Conservation (phyloP, 2,797 vertebrate genomes). For the Hippoglossus hippoglossus region DNA sequence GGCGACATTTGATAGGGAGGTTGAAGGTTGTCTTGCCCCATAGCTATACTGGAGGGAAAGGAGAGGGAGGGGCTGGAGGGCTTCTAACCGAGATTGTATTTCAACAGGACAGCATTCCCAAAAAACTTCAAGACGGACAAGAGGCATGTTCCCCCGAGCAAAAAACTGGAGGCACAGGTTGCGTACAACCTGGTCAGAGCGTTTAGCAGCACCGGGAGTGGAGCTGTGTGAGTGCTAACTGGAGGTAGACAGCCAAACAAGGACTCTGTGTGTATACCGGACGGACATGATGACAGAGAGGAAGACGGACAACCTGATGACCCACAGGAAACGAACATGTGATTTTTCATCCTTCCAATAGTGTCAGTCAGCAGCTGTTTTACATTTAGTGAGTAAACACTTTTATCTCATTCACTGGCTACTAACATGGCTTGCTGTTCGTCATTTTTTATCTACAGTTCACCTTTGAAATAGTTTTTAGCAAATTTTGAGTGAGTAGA, state of each 20-base stretch:
- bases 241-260: slow-evolving; percentile 26
- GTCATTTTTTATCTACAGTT: not conserved
- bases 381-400: slow-evolving; percentile 68
- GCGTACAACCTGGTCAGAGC: slow-evolving; percentile 15
- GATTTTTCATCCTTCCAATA: slow-evolving; percentile 58
- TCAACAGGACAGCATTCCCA: slow-evolving; percentile 80
- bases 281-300: slow-evolving; percentile 58
- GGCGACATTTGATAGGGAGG: slow-evolving; percentile 77
- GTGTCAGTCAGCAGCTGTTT: slow-evolving; percentile 57
- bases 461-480: slow-evolving; percentile 3
- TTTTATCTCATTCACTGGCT: slow-evolving; percentile 30
- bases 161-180: slow-evolving; percentile 54
- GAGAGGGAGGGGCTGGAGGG: slow-evolving; percentile 65
- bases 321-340: slow-evolving; percentile 59
- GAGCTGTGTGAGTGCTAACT: slow-evolving; percentile 17
- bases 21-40: slow-evolving; percentile 74
- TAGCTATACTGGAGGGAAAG: slow-evolving; percentile 70
- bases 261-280: slow-evolving; percentile 42
- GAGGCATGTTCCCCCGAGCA: slow-evolving; percentile 57
- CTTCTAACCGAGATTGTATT: slow-evolving; percentile 73
- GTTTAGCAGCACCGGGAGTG: slow-evolving; percentile 19
- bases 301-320: slow-evolving; percentile 48
- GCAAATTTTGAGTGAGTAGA: not conserved
- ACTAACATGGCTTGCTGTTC: slow-evolving; percentile 23
- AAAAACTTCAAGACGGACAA: slow-evolving; percentile 71